These are phyloP conservation scores for Scophthalmus maximus DNA, from an alignment of 2,113 vertebrate species.

Conservation along the genomic window DNA sequence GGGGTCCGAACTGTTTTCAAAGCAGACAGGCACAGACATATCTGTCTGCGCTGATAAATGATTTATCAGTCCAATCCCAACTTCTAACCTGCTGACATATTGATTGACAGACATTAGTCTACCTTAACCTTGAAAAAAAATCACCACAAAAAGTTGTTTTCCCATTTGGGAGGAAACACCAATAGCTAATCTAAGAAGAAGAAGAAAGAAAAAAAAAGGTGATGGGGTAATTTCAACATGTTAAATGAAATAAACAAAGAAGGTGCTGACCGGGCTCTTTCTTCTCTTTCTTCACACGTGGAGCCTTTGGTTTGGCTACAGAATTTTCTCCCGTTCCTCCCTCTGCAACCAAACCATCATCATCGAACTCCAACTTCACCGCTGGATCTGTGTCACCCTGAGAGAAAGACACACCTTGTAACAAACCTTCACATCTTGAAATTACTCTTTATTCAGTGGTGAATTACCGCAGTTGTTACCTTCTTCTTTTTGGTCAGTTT, in stretches of 20 bases:
- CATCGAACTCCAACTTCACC: constrained; percentile 93
- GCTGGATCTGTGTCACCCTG: constrained; percentile 88
- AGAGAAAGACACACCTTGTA: constrained; percentile 31
- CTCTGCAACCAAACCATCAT: constrained; percentile 79
- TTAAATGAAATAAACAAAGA: background rate
- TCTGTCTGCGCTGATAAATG: background rate
- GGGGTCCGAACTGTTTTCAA: background rate
- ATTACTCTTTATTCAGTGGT: no score
- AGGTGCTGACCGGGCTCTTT: constrained; percentile 89
- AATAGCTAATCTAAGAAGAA: background rate
- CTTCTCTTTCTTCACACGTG: constrained; percentile 90
- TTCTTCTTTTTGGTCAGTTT: constrained; percentile 95
- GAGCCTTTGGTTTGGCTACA: constrained; percentile 81
- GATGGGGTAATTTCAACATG: background rate
- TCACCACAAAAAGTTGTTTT: background rate
- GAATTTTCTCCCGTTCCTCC: constrained; percentile 84
- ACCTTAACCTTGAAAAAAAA: background rate
- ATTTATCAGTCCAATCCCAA: background rate
- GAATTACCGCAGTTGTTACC: constrained; percentile 71
- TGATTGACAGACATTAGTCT: background rate
- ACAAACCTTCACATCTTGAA: background rate
- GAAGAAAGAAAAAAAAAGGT: no score
- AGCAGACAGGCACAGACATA: background rate
- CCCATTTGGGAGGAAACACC: background rate
- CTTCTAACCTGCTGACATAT: background rate